Percentiles rank a stretch among this genome's conserved stretches.
These are phyloP conservation scores for Buphagus erythrorhynchus DNA, from an alignment of 2,797 vertebrate species.

Conservation along the genomic window DNA sequence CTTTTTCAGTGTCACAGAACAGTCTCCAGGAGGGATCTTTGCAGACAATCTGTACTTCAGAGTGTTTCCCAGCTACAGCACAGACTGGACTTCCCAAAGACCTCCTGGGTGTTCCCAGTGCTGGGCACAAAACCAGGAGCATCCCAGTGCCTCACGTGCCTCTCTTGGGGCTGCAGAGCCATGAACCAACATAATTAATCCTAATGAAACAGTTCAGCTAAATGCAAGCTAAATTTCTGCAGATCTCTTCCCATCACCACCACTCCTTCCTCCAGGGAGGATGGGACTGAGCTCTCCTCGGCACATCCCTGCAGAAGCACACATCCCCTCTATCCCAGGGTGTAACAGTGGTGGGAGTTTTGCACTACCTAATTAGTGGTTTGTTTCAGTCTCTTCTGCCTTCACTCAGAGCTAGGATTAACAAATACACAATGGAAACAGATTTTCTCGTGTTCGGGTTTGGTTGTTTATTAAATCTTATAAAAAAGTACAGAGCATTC, in stretches of 20 bases:
- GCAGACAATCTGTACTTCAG: not conserved
- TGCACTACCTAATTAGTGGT: too few species aligned
- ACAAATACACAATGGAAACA: too few species aligned
- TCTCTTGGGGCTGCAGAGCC: rapidly evolving
- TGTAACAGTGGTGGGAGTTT: too few species aligned
- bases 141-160: rapidly evolving
- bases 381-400: too few species aligned
- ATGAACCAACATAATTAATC: rapidly evolving
- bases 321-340: rapidly evolving
- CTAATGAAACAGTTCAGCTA: not conserved
- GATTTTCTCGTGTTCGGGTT: too few species aligned
- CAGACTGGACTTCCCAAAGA: not conserved
- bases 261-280: not conserved
- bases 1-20: not conserved
- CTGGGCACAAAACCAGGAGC: not conserved
- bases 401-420: too few species aligned
- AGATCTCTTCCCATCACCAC: not conserved
- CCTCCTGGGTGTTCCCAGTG: not conserved
- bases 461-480: too few species aligned
- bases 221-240: not conserved
- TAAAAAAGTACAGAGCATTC: too few species aligned
- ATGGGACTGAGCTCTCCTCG: rapidly evolving
- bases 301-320: not conserved
- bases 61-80: not conserved
- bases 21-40: not conserved